Evolutionary conservation across 2,113 vertebrate genomes (phyloP).

Genomic region (Ovibos moschatus): DNA sequence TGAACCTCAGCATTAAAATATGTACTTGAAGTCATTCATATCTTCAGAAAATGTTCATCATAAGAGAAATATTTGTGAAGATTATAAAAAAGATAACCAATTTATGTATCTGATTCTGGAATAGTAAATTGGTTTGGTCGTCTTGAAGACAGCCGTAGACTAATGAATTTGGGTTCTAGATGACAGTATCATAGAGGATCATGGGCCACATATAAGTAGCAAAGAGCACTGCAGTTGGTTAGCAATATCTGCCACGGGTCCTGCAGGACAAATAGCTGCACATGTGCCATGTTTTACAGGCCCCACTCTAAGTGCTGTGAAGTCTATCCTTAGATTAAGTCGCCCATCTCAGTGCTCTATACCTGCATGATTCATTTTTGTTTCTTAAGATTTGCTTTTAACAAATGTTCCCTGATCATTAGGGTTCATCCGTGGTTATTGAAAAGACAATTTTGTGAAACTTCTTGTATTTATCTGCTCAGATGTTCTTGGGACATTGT

Average conservation of each 20-base stretch:
- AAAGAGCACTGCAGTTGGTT: neutral
- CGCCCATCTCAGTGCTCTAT: neutral
- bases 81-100: neutral
- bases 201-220: neutral
- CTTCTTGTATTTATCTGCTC: neutral
- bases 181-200: neutral
- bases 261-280: neutral
- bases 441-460: neutral
- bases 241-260: neutral
- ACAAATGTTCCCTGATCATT: neutral
- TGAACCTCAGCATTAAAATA: neutral
- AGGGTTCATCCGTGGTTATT: neutral
- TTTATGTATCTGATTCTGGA: neutral
- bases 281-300: neutral
- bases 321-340: neutral
- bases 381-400: constrained; percentile 25
- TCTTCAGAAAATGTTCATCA: neutral
- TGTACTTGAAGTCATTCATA: constrained; percentile 5
- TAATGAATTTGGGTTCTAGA: constrained; percentile 7
- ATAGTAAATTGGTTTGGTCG: neutral
- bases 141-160: neutral
- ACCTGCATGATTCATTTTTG: neutral
- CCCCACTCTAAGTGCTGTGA: neutral
- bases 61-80: constrained; percentile 1
- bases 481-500: neutral